Conservation (phyloP, 2,113 vertebrate species). For the Petrocephalus microphthalmus region DNA sequence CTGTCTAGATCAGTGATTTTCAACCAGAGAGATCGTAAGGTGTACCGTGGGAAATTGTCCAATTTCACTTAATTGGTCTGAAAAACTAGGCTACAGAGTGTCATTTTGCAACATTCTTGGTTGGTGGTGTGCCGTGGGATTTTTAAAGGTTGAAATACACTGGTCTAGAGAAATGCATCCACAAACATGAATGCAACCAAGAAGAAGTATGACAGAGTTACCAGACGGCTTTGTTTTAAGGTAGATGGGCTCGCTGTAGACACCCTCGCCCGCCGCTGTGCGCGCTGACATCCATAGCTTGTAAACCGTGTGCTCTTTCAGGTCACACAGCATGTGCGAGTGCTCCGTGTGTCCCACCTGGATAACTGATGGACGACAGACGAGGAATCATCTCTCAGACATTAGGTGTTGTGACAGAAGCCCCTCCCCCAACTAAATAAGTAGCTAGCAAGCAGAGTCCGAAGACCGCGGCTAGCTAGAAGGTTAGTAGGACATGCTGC, state of each 20-base stretch:
- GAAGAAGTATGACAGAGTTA: constrained; percentile 15
- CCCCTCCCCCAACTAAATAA: neutral
- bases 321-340: constrained; percentile 42
- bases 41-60: no score
- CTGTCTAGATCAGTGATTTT: no score
- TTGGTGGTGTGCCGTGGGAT: no score
- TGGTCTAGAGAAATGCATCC: no score
- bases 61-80: no score
- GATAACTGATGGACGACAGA: constrained; percentile 37
- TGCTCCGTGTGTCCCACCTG: constrained; percentile 46
- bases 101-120: no score
- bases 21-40: no score
- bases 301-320: constrained; percentile 51
- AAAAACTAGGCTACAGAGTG: no score
- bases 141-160: no score
- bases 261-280: constrained; percentile 63
- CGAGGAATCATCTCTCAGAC: no score
- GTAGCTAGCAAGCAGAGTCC: neutral
- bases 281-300: constrained; percentile 62
- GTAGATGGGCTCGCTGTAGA: constrained; percentile 33
- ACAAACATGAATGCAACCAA: neutral
- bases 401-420: neutral
- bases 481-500: neutral
- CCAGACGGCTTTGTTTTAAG: constrained; percentile 42
- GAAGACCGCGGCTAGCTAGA: neutral